Percentiles rank a stretch among this genome's conserved stretches.
Evolutionary conservation across 2,113 vertebrate genomes (phyloP).

Genomic region (Zosterops lateralis): DNA sequence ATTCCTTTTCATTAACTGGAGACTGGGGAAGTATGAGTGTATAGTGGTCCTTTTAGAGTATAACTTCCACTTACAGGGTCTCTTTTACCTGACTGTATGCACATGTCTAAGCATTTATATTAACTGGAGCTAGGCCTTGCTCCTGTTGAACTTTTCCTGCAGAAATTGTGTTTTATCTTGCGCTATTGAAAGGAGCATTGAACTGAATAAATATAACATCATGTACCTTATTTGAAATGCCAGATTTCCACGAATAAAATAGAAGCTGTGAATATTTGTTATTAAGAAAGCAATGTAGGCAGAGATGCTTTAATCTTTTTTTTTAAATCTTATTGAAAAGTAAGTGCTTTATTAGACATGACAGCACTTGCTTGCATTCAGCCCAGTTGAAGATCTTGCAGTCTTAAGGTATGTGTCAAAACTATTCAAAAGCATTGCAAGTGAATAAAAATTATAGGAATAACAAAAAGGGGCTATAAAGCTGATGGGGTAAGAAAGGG

Average conservation of each 20-base stretch:
- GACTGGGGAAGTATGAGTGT: background rate
- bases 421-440: background rate
- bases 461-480: background rate
- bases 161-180: background rate
- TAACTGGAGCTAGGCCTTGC: background rate
- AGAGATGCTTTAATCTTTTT: background rate
- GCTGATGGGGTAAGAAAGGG: background rate
- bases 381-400: background rate
- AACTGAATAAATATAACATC: background rate
- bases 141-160: background rate
- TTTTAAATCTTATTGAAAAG: background rate
- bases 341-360: background rate
- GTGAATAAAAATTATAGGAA: background rate
- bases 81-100: background rate
- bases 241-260: background rate
- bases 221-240: background rate
- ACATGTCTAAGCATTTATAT: background rate
- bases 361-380: background rate
- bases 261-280: background rate
- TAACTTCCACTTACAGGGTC: background rate
- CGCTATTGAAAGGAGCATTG: rapidly evolving
- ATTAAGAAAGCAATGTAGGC: background rate
- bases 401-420: background rate
- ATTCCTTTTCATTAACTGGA: background rate
- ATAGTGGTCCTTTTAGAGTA: background rate